Evolutionary conservation across 2,113 vertebrate species (phyloP).

Genomic region (Platanista minor): DNA sequence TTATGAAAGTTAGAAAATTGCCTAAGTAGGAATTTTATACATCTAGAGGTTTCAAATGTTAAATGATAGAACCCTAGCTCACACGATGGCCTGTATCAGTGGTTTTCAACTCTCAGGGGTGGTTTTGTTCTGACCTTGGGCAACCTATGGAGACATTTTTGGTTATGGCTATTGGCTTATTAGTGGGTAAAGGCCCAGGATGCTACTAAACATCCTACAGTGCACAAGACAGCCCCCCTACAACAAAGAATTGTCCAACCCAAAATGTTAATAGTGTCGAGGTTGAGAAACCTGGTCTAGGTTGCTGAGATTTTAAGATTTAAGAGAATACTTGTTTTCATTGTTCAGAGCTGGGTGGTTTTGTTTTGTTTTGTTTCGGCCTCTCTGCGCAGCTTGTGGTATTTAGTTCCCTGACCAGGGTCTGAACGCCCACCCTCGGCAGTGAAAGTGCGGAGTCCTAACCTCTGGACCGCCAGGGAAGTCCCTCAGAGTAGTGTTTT

Average conservation of each 20-base stretch:
- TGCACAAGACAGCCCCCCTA: neutral
- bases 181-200: neutral
- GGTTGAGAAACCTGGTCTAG: neutral
- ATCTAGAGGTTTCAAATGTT: neutral
- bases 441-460: neutral
- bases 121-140: neutral
- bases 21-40: neutral
- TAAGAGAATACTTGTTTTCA: neutral
- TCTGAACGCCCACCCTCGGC: too few species aligned
- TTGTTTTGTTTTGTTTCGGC: neutral
- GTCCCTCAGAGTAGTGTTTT: neutral
- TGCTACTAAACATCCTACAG: neutral
- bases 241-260: neutral
- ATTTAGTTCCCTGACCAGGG: neutral
- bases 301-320: neutral
- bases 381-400: neutral
- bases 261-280: neutral
- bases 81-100: neutral
- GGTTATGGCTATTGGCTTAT: neutral
- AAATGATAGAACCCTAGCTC: neutral
- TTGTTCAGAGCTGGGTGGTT: neutral
- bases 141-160: neutral
- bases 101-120: neutral
- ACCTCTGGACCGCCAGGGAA: neutral
- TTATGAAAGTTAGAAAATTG: neutral